These are phyloP conservation scores for Ageneiosus marmoratus DNA, from an alignment of 2,113 vertebrate genomes.

Conservation along the genomic window DNA sequence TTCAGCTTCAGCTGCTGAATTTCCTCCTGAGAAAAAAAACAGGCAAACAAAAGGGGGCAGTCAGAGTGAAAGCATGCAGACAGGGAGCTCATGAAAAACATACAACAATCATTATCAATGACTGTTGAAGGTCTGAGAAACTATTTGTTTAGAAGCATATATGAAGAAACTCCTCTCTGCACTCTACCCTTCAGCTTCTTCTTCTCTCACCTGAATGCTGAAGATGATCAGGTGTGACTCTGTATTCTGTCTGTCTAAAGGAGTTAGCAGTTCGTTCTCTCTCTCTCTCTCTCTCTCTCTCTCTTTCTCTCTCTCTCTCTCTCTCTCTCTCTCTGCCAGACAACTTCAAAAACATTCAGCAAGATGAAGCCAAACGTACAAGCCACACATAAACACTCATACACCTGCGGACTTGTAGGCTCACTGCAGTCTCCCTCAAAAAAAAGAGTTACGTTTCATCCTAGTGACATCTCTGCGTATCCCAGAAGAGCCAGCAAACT, in stretches of 20 bases:
- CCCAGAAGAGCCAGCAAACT: constrained; percentile 2
- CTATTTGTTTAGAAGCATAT: not conserved
- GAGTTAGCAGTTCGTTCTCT: constrained; percentile 14
- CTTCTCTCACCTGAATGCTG: not conserved
- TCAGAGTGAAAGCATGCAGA: constrained; percentile 2
- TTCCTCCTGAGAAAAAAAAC: constrained; percentile 79
- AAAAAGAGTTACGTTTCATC: constrained; percentile 42
- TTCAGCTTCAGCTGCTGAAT: constrained; percentile 90
- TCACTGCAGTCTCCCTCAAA: constrained; percentile 20
- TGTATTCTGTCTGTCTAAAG: constrained; percentile 24
- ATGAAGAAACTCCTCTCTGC: not conserved
- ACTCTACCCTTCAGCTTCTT: not conserved
- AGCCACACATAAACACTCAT: not conserved
- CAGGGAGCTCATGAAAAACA: not conserved
- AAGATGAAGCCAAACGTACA: constrained; percentile 1
- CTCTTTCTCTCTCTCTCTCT: not conserved
- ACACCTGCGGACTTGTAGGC: not conserved
- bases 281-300: not conserved
- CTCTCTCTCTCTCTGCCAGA: constrained; percentile 20
- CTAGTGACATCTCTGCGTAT: not conserved
- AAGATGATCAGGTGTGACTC: constrained; percentile 15
- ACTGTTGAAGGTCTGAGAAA: not conserved
- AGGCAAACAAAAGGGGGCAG: not conserved
- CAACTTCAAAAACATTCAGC: constrained; percentile 35
- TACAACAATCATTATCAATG: not conserved